Conservation (phyloP, 2,888 invertebrate species). For the Sturmia bella region DNA sequence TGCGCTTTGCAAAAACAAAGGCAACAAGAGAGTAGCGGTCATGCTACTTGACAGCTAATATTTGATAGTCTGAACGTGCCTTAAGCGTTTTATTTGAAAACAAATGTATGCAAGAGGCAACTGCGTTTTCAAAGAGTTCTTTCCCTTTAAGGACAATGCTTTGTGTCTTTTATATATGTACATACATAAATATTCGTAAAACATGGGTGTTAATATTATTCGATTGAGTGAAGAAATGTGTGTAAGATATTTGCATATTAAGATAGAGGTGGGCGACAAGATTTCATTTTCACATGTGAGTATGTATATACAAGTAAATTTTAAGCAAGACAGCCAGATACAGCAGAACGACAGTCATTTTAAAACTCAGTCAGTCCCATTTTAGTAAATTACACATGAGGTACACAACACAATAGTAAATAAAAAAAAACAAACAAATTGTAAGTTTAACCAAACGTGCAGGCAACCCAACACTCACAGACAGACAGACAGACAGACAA, state of each 20-base stretch:
- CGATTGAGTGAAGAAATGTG: slow-evolving; percentile 17
- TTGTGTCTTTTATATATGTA: background rate
- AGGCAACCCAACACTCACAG: slow-evolving; percentile 28
- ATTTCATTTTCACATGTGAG: slow-evolving; percentile 15
- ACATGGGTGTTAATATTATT: slow-evolving; percentile 38
- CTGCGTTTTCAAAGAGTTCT: background rate
- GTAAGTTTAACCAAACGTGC: slow-evolving; percentile 52
- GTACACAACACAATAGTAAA: slow-evolving; percentile 15
- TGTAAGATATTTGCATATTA: background rate
- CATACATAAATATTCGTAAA: background rate
- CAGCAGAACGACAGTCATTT: slow-evolving; percentile 5
- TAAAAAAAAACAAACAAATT: slow-evolving; percentile 50
- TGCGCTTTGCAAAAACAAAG: too few relatives aligned
- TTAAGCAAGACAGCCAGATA: slow-evolving; percentile 9
- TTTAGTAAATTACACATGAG: slow-evolving; percentile 20
- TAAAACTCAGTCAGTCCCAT: slow-evolving; percentile 37
- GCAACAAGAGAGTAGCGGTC: too few relatives aligned
- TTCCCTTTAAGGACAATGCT: background rate
- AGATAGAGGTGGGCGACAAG: slow-evolving; percentile 16
- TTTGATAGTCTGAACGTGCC: too few relatives aligned
- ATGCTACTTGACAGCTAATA: too few relatives aligned
- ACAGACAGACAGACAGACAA: slow-evolving; percentile 7
- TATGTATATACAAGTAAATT: background rate
- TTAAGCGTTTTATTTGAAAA: background rate
- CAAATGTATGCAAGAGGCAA: background rate